A percentile compares a stretch with the other conserved stretches of the same genome.
Conservation (phyloP, 2,888 invertebrate species). For the Petrolisthes manimaculis region DNA sequence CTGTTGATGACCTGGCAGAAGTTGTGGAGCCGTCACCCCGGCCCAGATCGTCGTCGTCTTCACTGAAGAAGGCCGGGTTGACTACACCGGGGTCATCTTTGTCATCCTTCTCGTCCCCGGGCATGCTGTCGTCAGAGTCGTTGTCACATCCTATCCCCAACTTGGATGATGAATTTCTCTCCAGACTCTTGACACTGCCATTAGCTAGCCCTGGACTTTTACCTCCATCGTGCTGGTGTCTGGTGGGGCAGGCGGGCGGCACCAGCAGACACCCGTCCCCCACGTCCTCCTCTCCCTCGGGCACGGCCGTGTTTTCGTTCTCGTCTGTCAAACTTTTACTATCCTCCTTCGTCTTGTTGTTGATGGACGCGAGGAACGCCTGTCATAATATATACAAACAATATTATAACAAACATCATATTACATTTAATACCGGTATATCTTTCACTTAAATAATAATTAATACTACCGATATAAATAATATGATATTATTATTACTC, state of each 20-base stretch:
- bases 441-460: no score
- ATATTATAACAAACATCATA: not conserved
- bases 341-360: slow-evolving; percentile 41
- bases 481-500: no score
- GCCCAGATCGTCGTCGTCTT: slow-evolving; percentile 50
- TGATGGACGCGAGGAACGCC: slow-evolving; percentile 55
- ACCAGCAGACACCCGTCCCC: slow-evolving; percentile 43
- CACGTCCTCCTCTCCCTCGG: slow-evolving; percentile 34
- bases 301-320: slow-evolving; percentile 58
- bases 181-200: slow-evolving; percentile 29
- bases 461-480: no score
- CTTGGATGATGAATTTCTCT: slow-evolving; percentile 23
- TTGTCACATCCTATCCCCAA: slow-evolving; percentile 47
- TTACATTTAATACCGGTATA: no score
- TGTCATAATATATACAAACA: not conserved
- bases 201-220: slow-evolving; percentile 23
- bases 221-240: not conserved
- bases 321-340: slow-evolving; percentile 56
- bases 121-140: slow-evolving; percentile 45
- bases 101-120: slow-evolving; percentile 51
- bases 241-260: slow-evolving; percentile 6
- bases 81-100: slow-evolving; percentile 55
- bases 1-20: slow-evolving; percentile 52
- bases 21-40: slow-evolving; percentile 46
- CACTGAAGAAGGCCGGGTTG: slow-evolving; percentile 51